Evolutionary conservation across 2,113 vertebrate genomes (phyloP), one percentile per base, ranked within the genome.

Genomic region (Leptocoma aspasia): DNA sequence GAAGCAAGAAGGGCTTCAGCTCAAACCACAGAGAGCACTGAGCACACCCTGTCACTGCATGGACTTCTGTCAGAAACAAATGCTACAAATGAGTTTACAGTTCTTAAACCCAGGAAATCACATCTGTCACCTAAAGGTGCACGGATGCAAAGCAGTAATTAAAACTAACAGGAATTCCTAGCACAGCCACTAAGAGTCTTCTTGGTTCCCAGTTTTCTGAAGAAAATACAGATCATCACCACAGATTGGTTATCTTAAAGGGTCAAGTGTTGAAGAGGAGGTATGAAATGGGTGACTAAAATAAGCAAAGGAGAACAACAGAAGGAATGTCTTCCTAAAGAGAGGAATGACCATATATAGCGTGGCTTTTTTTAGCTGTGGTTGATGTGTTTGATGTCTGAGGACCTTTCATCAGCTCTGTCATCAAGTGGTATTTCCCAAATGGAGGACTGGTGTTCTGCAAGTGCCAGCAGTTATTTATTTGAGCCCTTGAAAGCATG

Each of bases 201-300:
- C 77, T 41, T 44, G 11, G n/a, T 82, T 73, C 49, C 60, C 54
- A 49, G 44, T 42, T 87, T 75, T 61, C 82, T 92, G 56, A 93
- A 83, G 89, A 79, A 92, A 92, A 92, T 27, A 78, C 0, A 3
- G 68, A 86, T 89, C 57, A 11, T 85, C 96, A 82, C 79, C 90
- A 90, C 95, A 97, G 95, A 96, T 72, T 94, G 95, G 89, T 94
- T 86, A 93, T 94, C 72, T 90, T 79, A 39, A 95, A 86, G 69
- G 95, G 94, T 97, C 95, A 97, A 94, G 86, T 93, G 95, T 70
- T 96, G 94, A 94, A 94, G 94, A 94, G 96, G 96, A 90, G 94
- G 93, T 96, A 96, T 82, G 96, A 96, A 97, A 81, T 1, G 88
- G 88, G 76, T 71, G 86, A 93, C 94, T 90, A 96, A 96, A 96